phyloP scores from a whole-genome alignment of 2,113 vertebrate species.

The Picathartes gymnocephalus region DNA sequence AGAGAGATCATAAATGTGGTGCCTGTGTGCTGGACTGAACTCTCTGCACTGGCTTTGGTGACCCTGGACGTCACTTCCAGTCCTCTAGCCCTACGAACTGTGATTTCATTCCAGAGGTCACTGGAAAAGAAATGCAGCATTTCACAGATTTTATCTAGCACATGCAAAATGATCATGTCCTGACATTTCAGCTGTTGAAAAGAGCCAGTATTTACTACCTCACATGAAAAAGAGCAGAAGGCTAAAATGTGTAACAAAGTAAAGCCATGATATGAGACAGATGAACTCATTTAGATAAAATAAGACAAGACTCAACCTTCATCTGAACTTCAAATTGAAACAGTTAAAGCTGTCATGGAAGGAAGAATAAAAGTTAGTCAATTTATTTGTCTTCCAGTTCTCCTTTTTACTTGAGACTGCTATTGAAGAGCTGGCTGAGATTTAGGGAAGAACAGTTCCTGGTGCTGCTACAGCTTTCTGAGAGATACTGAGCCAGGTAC shows the following conservation, averaged over 20 bases:
- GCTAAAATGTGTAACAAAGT: background rate
- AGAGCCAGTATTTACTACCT: slow-evolving; percentile 23
- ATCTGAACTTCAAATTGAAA: slow-evolving; percentile 19
- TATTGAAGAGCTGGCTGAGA: background rate
- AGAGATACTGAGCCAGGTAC: background rate
- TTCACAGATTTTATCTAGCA: slow-evolving; percentile 4
- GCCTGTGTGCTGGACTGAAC: background rate
- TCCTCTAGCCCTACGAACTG: background rate
- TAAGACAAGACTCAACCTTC: background rate
- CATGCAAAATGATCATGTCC: background rate
- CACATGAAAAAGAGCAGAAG: slow-evolving; percentile 26
- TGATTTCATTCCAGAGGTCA: background rate
- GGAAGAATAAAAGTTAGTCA: background rate
- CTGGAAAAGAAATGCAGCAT: background rate
- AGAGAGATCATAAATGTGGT: background rate
- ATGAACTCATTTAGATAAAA: slow-evolving; percentile 20
- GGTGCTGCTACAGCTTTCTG: background rate
- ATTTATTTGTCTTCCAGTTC: background rate
- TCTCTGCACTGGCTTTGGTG: background rate
- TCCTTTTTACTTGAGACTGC: background rate
- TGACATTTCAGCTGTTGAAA: slow-evolving; percentile 18
- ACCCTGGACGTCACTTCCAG: background rate
- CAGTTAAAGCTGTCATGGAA: background rate
- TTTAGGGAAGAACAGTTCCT: background rate
- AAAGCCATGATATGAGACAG: slow-evolving; percentile 21